These are phyloP conservation scores for Genyomyrus donnyi DNA, from an alignment of 2,113 vertebrate species.

Conservation along the genomic window DNA sequence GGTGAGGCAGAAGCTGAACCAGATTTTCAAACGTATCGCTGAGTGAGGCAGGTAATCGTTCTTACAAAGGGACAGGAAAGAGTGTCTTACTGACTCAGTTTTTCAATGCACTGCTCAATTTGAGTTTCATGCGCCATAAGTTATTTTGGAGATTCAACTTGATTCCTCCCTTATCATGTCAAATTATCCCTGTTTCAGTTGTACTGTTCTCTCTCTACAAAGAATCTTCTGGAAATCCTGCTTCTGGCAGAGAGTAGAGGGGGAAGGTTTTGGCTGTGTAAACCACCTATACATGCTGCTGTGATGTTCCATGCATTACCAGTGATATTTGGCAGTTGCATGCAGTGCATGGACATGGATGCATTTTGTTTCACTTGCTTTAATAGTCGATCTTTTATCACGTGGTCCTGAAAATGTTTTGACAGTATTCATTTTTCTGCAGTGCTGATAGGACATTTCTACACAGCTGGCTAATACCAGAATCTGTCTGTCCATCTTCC, in stretches of 20 bases:
- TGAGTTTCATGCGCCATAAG: neutral
- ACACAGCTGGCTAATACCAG: neutral
- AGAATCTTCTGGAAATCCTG: neutral
- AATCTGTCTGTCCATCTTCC: neutral
- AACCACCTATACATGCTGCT: neutral
- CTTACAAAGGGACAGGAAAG: neutral
- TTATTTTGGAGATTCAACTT: neutral
- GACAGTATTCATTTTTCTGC: neutral
- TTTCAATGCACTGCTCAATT: neutral
- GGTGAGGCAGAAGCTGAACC: neutral
- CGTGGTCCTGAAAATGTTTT: neutral
- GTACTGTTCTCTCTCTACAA: neutral
- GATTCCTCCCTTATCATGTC: neutral
- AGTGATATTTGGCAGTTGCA: neutral
- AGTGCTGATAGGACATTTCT: neutral
- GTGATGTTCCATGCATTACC: neutral
- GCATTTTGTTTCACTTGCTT: neutral
- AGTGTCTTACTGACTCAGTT: neutral
- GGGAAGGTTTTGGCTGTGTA: neutral
- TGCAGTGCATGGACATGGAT: neutral
- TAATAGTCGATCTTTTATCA: neutral
- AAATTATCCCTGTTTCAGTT: neutral
- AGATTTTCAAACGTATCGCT: neutral
- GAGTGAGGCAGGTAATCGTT: neutral
- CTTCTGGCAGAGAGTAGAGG: neutral